Conservation (phyloP, 2,113 vertebrate genomes). For the Pristiophorus japonicus region DNA sequence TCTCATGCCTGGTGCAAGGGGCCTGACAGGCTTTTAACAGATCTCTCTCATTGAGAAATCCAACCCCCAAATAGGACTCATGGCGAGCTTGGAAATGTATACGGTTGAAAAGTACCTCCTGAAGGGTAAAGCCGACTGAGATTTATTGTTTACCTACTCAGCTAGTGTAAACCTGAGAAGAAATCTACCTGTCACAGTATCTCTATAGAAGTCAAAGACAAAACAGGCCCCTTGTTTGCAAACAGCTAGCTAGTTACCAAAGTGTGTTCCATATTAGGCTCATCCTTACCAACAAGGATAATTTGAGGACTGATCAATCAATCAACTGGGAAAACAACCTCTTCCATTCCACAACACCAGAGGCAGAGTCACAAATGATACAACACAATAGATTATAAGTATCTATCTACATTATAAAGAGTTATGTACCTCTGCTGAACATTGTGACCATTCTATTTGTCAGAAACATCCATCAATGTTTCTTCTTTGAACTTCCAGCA, state of each 20-base stretch:
- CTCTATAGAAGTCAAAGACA: constrained; percentile 49
- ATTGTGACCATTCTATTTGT: background rate
- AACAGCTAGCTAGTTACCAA: constrained; percentile 52
- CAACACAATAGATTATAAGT: background rate
- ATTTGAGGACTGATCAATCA: constrained; percentile 19
- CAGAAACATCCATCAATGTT: background rate
- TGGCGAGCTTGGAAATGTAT: background rate
- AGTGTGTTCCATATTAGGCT: constrained; percentile 30
- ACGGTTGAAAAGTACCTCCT: constrained; percentile 39
- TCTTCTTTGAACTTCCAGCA: background rate
- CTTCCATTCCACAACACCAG: background rate
- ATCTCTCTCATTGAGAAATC: background rate
- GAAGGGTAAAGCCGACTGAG: constrained; percentile 45
- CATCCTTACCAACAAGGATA: background rate
- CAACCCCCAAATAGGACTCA: background rate
- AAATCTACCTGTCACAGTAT: constrained; percentile 57
- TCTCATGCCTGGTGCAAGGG: background rate
- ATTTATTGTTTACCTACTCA: constrained; percentile 50
- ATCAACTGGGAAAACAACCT: background rate
- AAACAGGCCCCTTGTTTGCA: constrained; percentile 54
- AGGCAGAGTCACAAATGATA: background rate
- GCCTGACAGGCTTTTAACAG: background rate
- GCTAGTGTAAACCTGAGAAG: constrained; percentile 52
- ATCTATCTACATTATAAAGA: no score
- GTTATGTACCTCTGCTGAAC: background rate